These are phyloP conservation scores for Ecliptopera silaceata DNA, from an alignment of 2,888 invertebrate genomes.

Conservation along the genomic window DNA sequence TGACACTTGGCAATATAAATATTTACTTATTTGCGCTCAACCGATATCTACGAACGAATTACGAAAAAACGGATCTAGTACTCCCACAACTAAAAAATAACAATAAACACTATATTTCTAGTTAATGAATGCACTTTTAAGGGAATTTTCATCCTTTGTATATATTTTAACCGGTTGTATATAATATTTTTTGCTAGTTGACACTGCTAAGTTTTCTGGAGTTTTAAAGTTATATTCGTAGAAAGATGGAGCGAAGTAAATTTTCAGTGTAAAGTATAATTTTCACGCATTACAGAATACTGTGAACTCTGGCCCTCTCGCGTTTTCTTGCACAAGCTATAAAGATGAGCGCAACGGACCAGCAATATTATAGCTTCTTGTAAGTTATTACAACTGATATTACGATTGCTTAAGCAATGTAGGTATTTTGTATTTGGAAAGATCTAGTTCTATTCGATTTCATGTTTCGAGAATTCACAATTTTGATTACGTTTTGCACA, in stretches of 20 bases:
- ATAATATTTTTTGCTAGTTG: too few species aligned
- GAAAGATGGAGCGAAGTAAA: too few species aligned
- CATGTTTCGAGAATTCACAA: background rate
- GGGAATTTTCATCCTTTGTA: too few species aligned
- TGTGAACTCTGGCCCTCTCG: constrained; percentile 28
- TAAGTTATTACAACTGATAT: constrained; percentile 7
- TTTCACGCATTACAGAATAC: constrained; percentile 16
- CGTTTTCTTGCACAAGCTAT: constrained; percentile 26
- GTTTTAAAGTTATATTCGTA: too few species aligned
- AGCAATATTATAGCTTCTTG: constrained; percentile 7
- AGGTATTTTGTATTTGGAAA: background rate
- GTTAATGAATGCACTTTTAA: too few species aligned
- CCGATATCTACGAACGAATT: too few species aligned
- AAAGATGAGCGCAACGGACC: constrained; percentile 13
- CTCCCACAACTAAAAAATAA: too few species aligned
- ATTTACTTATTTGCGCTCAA: constrained; percentile 12
- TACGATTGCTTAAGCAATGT: constrained; percentile 1
- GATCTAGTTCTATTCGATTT: background rate
- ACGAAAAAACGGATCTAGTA: too few species aligned
- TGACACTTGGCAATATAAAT: constrained; percentile 17
- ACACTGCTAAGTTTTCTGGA: too few species aligned
- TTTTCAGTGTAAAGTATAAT: constrained; percentile 16
- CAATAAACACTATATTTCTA: too few species aligned
- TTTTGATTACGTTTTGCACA: constrained; percentile 1
- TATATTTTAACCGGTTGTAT: too few species aligned